Evolutionary conservation across 2,113 vertebrate species (phyloP).

Genomic region (Cheirogaleus medius): DNA sequence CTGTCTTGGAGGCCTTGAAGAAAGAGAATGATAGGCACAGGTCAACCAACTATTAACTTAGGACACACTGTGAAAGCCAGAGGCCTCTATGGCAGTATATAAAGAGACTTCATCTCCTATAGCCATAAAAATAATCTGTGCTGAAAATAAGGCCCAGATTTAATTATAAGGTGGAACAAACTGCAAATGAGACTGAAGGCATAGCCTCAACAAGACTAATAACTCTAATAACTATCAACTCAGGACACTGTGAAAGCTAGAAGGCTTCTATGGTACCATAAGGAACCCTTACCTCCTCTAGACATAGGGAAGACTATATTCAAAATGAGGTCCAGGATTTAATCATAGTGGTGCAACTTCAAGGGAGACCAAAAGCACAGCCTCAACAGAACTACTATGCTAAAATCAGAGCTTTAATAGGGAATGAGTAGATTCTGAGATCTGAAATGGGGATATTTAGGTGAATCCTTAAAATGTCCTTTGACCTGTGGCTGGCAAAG

Average conservation of each 20-base stretch:
- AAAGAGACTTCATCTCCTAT: constrained; percentile 20
- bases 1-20: constrained; percentile 61
- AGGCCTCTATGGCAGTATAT: constrained; percentile 34
- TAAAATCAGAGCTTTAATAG: not conserved
- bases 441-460: not conserved
- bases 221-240: not conserved
- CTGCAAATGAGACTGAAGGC: not conserved
- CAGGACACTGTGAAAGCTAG: not conserved
- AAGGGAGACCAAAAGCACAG: not conserved
- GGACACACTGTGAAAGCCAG: constrained; percentile 44
- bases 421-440: not conserved
- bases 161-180: constrained; percentile 45
- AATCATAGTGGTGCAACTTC: not conserved
- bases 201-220: not conserved
- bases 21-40: constrained; percentile 62
- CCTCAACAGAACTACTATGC: not conserved
- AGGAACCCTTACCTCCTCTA: not conserved
- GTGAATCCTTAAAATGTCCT: not conserved
- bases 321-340: constrained; percentile 9
- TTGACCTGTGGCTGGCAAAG: not conserved
- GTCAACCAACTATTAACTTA: constrained; percentile 53
- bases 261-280: not conserved
- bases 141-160: constrained; percentile 44
- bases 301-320: not conserved
- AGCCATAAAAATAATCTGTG: not conserved